These are phyloP conservation scores for Microcebus ravelobensis DNA, from an alignment of 2,113 vertebrate genomes.

Conservation along the genomic window DNA sequence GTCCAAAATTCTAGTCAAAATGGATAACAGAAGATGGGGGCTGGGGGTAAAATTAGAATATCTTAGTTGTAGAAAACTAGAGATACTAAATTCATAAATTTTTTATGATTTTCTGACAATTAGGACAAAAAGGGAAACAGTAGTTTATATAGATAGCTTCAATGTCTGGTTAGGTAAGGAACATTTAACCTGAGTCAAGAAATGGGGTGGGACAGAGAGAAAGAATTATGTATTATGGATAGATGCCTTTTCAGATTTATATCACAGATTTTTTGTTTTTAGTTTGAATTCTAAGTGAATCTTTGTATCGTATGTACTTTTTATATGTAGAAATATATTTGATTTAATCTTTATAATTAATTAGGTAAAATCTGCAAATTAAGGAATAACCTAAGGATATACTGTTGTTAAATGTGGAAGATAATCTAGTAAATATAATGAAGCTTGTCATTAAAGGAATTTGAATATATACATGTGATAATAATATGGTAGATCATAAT, in stretches of 20 bases:
- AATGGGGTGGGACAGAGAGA: neutral
- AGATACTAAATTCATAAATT: neutral
- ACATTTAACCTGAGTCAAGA: neutral
- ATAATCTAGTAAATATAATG: neutral
- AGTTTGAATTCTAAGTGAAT: conserved; percentile 5
- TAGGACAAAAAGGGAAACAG: neutral
- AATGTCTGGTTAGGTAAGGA: neutral
- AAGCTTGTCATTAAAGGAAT: neutral
- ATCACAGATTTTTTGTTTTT: conserved; percentile 5
- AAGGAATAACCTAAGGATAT: neutral
- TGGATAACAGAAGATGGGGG: neutral
- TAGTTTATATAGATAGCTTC: neutral
- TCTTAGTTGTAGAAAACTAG: neutral
- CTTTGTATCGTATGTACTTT: neutral
- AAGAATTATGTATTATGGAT: neutral
- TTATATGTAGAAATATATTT: neutral
- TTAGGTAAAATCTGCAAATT: conserved; percentile 13
- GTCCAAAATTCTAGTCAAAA: neutral
- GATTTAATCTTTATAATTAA: conserved; percentile 8
- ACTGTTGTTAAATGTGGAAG: neutral
- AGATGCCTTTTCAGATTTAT: neutral
- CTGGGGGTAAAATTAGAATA: neutral
- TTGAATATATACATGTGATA: conserved; percentile 6
- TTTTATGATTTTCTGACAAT: neutral
- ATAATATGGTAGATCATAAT: conserved; percentile 36